These are phyloP conservation scores for Brenthis daphne DNA, from an alignment of 2,888 invertebrate genomes.

Conservation along the genomic window DNA sequence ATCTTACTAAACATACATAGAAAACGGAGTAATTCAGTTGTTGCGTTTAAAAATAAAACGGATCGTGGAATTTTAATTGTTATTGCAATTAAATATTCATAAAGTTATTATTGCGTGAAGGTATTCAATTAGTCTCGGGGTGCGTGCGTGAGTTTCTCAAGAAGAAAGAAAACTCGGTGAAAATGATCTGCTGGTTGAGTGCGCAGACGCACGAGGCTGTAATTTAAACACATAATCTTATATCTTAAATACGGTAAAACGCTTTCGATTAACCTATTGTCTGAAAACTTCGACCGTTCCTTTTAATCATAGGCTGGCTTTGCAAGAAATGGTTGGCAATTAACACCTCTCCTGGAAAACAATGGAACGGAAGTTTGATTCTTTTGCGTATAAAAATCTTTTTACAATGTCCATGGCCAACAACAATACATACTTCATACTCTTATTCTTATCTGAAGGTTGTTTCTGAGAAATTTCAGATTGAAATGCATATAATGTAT, in stretches of 20 bases:
- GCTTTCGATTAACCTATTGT: slow-evolving; percentile 2
- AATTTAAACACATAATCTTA: slow-evolving; percentile 25
- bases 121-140: slow-evolving; percentile 64
- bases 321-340: slow-evolving; percentile 48
- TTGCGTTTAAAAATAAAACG: slow-evolving; percentile 32
- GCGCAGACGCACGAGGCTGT: slow-evolving; percentile 45
- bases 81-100: slow-evolving; percentile 60
- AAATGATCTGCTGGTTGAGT: slow-evolving; percentile 68
- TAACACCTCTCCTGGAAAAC: slow-evolving; percentile 47
- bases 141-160: slow-evolving; percentile 75
- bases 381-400: slow-evolving; percentile 45
- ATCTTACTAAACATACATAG: neutral
- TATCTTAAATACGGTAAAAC: slow-evolving; percentile 13
- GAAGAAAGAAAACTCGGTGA: slow-evolving; percentile 74
- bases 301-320: slow-evolving; percentile 1
- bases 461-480: slow-evolving; percentile 20
- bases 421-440: slow-evolving; percentile 51
- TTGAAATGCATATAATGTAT: slow-evolving; percentile 9
- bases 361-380: slow-evolving; percentile 56
- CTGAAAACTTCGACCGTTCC: neutral
- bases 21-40: slow-evolving; percentile 18
- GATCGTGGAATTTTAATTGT: slow-evolving; percentile 37
- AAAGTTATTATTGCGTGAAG: slow-evolving; percentile 71
- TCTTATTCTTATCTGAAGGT: slow-evolving; percentile 46
- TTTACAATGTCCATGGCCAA: slow-evolving; percentile 52